These are phyloP conservation scores for Porites divaricata DNA, from an alignment of 92 coral and sea anemone species.

Conservation along the genomic window DNA sequence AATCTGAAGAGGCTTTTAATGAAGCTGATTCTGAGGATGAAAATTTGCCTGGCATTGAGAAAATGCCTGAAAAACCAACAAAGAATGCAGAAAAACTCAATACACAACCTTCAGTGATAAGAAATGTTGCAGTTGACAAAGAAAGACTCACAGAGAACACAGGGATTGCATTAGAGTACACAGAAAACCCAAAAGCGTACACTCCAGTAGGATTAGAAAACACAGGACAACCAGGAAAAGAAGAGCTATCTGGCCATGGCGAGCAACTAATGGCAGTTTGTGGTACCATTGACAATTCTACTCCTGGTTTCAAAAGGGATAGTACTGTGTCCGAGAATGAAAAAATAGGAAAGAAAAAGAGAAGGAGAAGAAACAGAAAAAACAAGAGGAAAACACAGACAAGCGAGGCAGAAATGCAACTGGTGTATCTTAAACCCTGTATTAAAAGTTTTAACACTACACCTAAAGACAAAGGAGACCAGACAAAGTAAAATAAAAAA, in stretches of 20 bases:
- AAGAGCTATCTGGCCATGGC: background rate
- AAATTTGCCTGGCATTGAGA: constrained; percentile 7
- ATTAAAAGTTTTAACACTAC: constrained; percentile 3
- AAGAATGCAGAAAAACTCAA: background rate
- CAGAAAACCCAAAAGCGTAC: background rate
- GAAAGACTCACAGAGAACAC: background rate
- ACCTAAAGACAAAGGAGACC: constrained; percentile 11
- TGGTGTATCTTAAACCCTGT: constrained; percentile 3
- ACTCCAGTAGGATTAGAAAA: background rate
- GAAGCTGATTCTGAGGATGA: constrained; percentile 2
- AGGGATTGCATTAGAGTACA: background rate
- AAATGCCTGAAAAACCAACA: background rate
- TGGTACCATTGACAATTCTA: background rate
- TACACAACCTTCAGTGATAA: background rate
- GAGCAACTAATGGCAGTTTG: background rate
- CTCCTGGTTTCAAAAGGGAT: background rate
- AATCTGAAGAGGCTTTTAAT: background rate
- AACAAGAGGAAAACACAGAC: background rate
- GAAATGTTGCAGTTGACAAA: background rate
- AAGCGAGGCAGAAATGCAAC: background rate
- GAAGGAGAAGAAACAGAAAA: constrained; percentile 17
- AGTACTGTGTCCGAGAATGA: background rate
- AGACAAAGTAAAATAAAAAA: background rate
- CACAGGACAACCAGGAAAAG: background rate
- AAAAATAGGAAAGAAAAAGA: constrained; percentile 25